phyloP scores from a whole-genome alignment of 2,797 vertebrate genomes.

The Pangasius sanitwongsei region DNA sequence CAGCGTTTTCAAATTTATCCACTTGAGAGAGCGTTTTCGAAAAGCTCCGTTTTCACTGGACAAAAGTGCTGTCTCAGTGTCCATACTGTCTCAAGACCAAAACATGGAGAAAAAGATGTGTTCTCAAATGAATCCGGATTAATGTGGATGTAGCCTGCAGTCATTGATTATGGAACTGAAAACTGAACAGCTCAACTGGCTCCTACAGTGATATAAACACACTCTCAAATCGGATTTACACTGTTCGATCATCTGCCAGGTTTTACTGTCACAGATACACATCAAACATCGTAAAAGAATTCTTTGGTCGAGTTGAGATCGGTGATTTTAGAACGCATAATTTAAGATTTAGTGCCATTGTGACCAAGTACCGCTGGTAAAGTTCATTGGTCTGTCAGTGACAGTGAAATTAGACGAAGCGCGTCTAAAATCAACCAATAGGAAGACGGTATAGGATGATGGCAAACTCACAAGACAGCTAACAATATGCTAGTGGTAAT shows the following conservation, averaged over 20 bases:
- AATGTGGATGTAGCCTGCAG: too few species aligned
- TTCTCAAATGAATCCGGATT: too few species aligned
- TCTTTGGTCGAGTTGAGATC: background rate
- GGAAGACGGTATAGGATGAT: background rate
- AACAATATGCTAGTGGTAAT: background rate
- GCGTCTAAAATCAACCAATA: background rate
- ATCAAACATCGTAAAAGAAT: background rate
- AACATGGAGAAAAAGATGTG: too few species aligned
- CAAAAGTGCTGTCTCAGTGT: too few species aligned
- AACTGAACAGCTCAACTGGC: background rate
- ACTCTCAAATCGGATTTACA: too few species aligned
- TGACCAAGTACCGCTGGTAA: background rate
- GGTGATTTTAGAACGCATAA: background rate
- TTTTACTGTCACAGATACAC: background rate
- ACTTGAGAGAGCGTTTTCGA: too few species aligned
- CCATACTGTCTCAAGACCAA: too few species aligned
- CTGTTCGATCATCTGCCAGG: background rate
- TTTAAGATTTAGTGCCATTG: background rate
- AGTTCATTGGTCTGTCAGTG: background rate
- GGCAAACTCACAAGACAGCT: background rate
- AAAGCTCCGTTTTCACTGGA: too few species aligned
- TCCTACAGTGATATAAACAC: too few species aligned
- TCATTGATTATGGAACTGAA: background rate
- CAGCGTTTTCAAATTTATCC: too few species aligned
- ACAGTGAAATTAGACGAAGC: background rate